phyloP scores from a whole-genome alignment of 2,888 invertebrate species.

The Syrphus vitripennis region DNA sequence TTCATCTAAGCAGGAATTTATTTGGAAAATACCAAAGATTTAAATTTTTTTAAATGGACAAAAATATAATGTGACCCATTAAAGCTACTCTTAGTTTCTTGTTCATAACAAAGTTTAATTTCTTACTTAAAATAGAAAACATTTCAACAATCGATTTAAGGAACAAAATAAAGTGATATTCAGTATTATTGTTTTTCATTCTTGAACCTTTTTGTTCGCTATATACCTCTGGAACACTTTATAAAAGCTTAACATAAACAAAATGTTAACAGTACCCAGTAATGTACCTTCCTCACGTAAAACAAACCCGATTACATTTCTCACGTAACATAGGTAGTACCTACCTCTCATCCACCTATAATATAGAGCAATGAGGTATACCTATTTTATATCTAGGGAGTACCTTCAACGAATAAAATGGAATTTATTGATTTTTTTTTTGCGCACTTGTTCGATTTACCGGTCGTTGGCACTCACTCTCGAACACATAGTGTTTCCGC shows the following conservation, averaged over 20 bases:
- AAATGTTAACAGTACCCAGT: constrained; percentile 4
- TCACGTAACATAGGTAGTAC: neutral
- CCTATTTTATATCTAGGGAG: neutral
- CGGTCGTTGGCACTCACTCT: constrained; percentile 36
- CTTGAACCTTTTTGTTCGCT: neutral
- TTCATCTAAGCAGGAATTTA: no score
- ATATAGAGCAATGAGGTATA: no score
- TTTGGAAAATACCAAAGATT: no score
- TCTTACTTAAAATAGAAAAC: neutral
- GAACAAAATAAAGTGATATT: neutral
- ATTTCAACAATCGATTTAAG: neutral
- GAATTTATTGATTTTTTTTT: constrained; percentile 47
- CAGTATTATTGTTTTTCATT: neutral
- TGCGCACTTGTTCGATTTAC: constrained; percentile 26
- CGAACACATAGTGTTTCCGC: neutral
- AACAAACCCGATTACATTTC: constrained; percentile 27
- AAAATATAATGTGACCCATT: no score
- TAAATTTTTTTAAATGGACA: no score
- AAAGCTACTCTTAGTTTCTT: no score
- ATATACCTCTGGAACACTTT: neutral
- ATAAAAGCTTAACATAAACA: neutral
- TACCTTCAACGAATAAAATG: constrained; percentile 13
- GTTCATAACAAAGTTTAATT: no score
- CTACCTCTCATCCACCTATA: no score
- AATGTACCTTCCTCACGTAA: constrained; percentile 8